phyloP scores from a whole-genome alignment of 2,113 vertebrate species.

The Etheostoma spectabile region DNA sequence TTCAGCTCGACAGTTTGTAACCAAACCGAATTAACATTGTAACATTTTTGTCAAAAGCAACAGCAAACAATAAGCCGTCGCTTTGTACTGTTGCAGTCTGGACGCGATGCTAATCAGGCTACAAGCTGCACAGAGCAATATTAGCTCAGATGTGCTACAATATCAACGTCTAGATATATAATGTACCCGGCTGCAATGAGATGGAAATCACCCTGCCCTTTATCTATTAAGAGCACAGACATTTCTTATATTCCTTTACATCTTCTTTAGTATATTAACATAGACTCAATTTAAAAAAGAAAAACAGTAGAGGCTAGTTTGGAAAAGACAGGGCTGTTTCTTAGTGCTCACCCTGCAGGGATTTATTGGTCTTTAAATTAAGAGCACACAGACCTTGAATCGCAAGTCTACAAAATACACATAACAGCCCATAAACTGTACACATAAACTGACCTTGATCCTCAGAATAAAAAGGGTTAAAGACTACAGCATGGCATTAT shows the following conservation, averaged over 20 bases:
- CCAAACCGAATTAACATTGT: neutral
- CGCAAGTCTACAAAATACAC: neutral
- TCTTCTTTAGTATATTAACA: neutral
- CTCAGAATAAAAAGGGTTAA: neutral
- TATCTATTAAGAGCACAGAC: neutral
- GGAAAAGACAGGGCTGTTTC: conserved; percentile 6
- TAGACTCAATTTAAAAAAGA: neutral
- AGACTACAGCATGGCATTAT: neutral
- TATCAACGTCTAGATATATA: neutral
- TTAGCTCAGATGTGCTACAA: neutral
- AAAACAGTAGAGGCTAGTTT: neutral
- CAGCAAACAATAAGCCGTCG: neutral
- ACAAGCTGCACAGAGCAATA: conserved; percentile 2
- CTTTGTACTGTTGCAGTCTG: neutral
- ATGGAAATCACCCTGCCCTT: neutral
- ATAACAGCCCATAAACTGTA: neutral
- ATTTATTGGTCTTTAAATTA: conserved; percentile 8
- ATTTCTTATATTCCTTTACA: neutral
- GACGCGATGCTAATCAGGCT: neutral
- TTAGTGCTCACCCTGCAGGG: neutral
- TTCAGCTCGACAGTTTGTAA: neutral
- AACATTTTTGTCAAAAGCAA: neutral
- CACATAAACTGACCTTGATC: neutral
- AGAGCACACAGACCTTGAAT: neutral
- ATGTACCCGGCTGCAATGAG: neutral